These are phyloP conservation scores for Pteropus alecto DNA, from an alignment of 2,113 vertebrate species.

Conservation along the genomic window DNA sequence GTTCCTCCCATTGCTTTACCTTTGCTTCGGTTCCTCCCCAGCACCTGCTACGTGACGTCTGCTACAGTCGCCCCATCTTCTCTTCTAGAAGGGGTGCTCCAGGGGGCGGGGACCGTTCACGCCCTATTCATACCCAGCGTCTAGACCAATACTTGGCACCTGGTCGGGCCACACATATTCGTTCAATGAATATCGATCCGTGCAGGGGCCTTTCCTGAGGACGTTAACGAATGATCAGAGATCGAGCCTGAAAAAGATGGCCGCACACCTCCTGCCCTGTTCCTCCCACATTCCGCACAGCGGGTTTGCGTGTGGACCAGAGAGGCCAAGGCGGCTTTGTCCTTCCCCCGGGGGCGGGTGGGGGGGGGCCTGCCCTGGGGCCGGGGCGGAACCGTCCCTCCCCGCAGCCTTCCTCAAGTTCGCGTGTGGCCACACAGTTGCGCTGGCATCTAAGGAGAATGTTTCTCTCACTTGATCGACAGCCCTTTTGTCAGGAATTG, in stretches of 20 bases:
- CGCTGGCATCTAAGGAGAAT: rapidly evolving
- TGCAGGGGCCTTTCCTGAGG: neutral
- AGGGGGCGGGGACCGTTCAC: too few species aligned
- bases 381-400: too few species aligned
- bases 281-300: rapidly evolving
- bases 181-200: too few species aligned
- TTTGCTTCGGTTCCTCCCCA: neutral
- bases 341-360: too few species aligned
- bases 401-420: neutral
- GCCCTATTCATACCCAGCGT: neutral
- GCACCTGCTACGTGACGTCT: rapidly evolving
- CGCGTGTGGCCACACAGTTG: neutral
- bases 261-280: neutral
- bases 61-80: neutral
- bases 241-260: rapidly evolving
- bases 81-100: neutral
- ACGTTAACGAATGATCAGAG: neutral
- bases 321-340: neutral
- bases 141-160: too few species aligned
- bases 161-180: too few species aligned
- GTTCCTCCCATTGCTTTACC: neutral
- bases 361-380: too few species aligned
- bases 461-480: neutral
- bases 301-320: neutral
- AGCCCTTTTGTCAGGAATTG: neutral